Evolutionary conservation across 2,888 invertebrate genomes (phyloP).

Genomic region (Tetropium fuscum): DNA sequence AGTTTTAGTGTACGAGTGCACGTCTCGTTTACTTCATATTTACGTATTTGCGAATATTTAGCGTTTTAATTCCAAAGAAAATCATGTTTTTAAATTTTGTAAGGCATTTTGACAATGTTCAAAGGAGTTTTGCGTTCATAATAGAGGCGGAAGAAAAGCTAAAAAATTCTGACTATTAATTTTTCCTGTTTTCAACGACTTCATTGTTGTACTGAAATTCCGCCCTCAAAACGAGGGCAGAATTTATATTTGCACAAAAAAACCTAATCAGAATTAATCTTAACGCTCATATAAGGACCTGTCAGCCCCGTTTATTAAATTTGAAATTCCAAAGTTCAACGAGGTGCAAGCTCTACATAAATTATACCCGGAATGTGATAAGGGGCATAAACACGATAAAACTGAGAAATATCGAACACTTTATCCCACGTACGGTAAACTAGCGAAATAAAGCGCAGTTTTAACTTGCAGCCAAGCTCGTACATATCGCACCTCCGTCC

Average conservation of each 20-base stretch:
- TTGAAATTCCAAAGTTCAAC: constrained; percentile 19
- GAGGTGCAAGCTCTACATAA: constrained; percentile 42
- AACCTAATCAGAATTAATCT: constrained; percentile 4
- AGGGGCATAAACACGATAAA: constrained; percentile 29
- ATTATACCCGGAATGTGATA: constrained; percentile 42
- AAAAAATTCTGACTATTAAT: no score
- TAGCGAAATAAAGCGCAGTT: constrained; percentile 42
- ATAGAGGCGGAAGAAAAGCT: no score
- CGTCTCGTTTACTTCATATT: no score
- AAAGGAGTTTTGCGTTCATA: no score
- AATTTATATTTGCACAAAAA: constrained; percentile 4
- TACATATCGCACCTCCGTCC: constrained; percentile 33
- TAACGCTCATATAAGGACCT: constrained; percentile 1
- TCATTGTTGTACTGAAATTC: background rate
- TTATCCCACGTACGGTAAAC: constrained; percentile 43
- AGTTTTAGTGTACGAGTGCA: no score
- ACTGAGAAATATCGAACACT: constrained; percentile 42
- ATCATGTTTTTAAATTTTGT: no score
- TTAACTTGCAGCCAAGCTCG: constrained; percentile 34
- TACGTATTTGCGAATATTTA: no score
- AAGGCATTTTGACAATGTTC: no score
- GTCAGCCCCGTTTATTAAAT: constrained; percentile 19
- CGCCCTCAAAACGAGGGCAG: background rate
- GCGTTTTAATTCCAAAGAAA: no score
- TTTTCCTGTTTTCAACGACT: no score